These are phyloP conservation scores for Synanthedon tipuliformis DNA, from an alignment of 2,888 invertebrate genomes.

Conservation along the genomic window DNA sequence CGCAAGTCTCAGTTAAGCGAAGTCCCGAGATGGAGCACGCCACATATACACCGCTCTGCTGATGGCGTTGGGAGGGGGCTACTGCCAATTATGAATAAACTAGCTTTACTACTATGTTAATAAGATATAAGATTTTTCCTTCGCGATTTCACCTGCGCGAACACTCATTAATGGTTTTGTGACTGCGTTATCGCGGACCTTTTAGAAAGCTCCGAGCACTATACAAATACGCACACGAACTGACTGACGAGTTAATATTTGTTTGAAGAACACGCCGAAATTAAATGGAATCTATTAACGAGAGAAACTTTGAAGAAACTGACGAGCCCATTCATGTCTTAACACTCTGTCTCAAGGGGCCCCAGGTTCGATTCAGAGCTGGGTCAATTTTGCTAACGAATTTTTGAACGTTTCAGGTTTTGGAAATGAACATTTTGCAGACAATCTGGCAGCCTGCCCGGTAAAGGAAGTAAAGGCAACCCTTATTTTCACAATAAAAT, in stretches of 20 bases:
- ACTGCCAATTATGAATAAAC: slow-evolving; percentile 66
- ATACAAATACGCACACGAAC: slow-evolving; percentile 1
- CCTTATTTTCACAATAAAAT: too few relatives aligned
- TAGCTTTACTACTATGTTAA: slow-evolving; percentile 65
- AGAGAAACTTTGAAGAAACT: too few relatives aligned
- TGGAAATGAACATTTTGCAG: too few relatives aligned
- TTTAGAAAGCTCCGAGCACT: slow-evolving; percentile 38
- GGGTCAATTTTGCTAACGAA: too few relatives aligned
- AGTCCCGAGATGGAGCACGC: slow-evolving; percentile 28
- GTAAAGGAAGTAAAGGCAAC: too few relatives aligned
- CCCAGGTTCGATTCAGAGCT: too few relatives aligned
- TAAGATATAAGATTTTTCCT: slow-evolving; percentile 62
- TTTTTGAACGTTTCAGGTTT: too few relatives aligned
- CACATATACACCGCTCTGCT: slow-evolving; percentile 24
- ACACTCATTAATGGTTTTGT: slow-evolving; percentile 60
- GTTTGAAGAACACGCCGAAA: too few relatives aligned
- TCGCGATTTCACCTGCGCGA: slow-evolving; percentile 55
- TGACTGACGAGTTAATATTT: neutral
- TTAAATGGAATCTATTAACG: too few relatives aligned
- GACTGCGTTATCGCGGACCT: slow-evolving; percentile 41
- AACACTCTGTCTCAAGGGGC: too few relatives aligned
- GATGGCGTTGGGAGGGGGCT: slow-evolving; percentile 32
- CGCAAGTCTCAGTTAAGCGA: slow-evolving; percentile 18
- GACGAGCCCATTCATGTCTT: too few relatives aligned
- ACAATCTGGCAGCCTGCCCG: too few relatives aligned